Evolutionary conservation across 92 coral and sea anemone species (phyloP), one percentile per base, ranked within the genome.

Genomic region (Metridium senile): DNA sequence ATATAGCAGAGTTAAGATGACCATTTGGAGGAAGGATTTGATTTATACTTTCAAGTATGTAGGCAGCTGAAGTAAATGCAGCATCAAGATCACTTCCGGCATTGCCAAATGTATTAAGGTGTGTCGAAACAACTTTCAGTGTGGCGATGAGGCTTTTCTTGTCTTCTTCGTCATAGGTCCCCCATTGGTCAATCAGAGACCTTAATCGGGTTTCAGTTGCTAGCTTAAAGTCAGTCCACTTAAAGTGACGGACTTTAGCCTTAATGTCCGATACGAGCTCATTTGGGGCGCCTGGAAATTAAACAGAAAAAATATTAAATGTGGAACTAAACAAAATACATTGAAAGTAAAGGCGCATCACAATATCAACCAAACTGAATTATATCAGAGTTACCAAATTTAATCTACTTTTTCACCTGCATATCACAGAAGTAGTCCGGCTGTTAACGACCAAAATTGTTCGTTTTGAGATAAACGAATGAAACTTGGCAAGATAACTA

Each of bases 11-110:
- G 21, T 7, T 62, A 11, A 45, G 17, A n/a, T 33, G 58, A 64
- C 75, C 72, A 22, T 28, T 76, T 25, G 35, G 81, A 2, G 30
- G 76, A 11, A 66, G 23, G 31, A 29, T 27, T 31, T 20, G 22
- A 21, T 56, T 26, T 20, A 77, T 31, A 67, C 58, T 27, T 8
- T 29, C 61, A 19, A 51, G 51, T 20, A 77, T 77, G 30, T 77
- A 32, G 11, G 65, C 33, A 20, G 82, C 82, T n/a, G 29, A 77
- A 27, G 26, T 33, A 7, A 77, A 29, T 11, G 82, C 75, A 1
- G 34, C 75, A 11, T 22, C 32, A 10, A 62, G 82, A 52, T 77
- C 35, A 19, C 49, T 51, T 25, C 75, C 77, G 25, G 82, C 76
- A 77, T 77, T 77, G 31, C 74, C 82, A 35, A 77, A 63, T 0